Evolutionary conservation across 2,888 invertebrate genomes (phyloP).

Genomic region (Mamestra brassicae): DNA sequence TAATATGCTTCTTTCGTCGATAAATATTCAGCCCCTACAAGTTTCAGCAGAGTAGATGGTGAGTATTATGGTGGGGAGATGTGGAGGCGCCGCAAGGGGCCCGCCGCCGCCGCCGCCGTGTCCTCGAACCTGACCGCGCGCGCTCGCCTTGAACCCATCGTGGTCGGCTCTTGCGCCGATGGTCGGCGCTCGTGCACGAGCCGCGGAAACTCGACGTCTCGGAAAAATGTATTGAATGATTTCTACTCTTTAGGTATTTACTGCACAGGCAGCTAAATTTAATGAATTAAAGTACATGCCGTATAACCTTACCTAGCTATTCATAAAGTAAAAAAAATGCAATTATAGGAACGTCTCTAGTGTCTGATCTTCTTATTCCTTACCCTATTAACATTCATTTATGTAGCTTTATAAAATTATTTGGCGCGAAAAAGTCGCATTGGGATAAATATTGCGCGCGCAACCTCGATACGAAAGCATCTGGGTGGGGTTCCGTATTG

Average conservation of each 20-base stretch:
- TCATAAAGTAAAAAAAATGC: not conserved
- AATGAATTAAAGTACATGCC: not conserved
- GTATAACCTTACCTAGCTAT: not conserved
- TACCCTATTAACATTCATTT: not conserved
- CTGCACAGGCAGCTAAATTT: not conserved
- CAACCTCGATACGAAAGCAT: constrained; percentile 66
- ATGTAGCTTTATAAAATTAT: constrained; percentile 38
- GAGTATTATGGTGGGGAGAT: constrained; percentile 67
- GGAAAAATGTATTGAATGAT: constrained; percentile 68
- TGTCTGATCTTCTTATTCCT: not conserved
- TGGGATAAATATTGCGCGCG: constrained; percentile 80
- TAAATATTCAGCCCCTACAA: constrained; percentile 40
- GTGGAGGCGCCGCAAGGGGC: constrained; percentile 85
- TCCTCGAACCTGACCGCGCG: constrained; percentile 91
- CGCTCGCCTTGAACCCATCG: constrained; percentile 89
- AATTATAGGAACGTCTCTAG: not conserved
- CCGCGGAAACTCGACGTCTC: constrained; percentile 79
- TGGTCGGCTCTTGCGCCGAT: constrained; percentile 82
- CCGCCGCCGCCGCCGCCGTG: constrained; percentile 77
- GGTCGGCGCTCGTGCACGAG: constrained; percentile 74
- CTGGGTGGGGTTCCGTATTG: constrained; percentile 84
- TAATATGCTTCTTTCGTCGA: not conserved
- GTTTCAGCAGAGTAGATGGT: constrained; percentile 62
- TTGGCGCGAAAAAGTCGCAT: constrained; percentile 79
- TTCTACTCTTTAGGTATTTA: constrained; percentile 16